These are phyloP conservation scores for Argynnis bischoffii DNA, from an alignment of 2,888 invertebrate genomes.

Conservation along the genomic window DNA sequence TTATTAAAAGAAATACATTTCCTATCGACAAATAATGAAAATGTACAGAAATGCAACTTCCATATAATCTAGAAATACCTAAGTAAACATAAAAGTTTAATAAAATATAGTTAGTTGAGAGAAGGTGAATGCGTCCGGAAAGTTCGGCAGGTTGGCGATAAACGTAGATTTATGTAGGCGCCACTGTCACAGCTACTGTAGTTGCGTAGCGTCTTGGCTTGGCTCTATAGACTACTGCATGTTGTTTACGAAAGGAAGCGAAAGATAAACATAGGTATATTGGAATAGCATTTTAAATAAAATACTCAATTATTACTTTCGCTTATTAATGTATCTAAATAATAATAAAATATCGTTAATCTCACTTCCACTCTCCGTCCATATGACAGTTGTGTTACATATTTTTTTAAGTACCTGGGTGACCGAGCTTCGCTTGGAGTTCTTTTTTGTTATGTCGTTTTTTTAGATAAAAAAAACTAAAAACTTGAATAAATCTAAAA, in stretches of 20 bases:
- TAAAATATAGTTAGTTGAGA: constrained; percentile 69
- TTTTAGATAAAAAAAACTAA: no score
- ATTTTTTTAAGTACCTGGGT: no score
- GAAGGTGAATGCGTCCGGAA: constrained; percentile 63
- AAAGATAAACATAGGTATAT: neutral
- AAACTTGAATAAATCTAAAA: no score
- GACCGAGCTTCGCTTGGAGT: no score
- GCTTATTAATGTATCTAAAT: no score
- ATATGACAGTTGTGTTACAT: no score
- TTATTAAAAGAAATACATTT: neutral
- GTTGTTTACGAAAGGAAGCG: constrained; percentile 4
- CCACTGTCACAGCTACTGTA: constrained; percentile 16
- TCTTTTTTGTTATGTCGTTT: no score
- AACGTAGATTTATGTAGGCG: constrained; percentile 70
- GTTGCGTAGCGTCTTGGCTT: constrained; percentile 12
- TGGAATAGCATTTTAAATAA: no score
- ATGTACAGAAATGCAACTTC: neutral
- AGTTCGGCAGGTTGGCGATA: constrained; percentile 75
- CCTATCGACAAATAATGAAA: no score
- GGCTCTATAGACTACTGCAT: neutral
- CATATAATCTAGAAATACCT: neutral
- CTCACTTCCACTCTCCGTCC: no score
- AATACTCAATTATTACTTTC: no score
- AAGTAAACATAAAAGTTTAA: constrained; percentile 60
- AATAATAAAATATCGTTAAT: no score